phyloP scores from a whole-genome alignment of 2,888 invertebrate species.

The Orgyia antiqua region DNA sequence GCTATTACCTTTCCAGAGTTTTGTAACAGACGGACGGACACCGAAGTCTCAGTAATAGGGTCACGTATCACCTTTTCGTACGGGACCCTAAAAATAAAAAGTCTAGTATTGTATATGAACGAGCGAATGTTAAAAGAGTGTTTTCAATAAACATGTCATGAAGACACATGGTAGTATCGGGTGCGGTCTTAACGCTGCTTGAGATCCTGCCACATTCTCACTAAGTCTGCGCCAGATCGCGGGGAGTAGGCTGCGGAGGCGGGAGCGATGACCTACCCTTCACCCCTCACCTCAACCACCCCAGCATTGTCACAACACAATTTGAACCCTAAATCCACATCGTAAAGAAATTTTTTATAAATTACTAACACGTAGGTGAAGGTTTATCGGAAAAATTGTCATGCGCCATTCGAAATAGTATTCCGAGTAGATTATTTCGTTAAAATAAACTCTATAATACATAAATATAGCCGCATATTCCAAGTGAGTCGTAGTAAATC shows the following conservation, averaged over 20 bases:
- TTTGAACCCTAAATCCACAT: constrained; percentile 52
- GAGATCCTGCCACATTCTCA: constrained; percentile 27
- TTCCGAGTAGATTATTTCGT: constrained; percentile 53
- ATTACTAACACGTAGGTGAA: constrained; percentile 35
- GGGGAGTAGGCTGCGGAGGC: constrained; percentile 20
- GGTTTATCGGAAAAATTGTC: constrained; percentile 51
- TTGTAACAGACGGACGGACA: too few relatives aligned
- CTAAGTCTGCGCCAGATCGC: constrained; percentile 30
- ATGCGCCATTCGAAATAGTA: constrained; percentile 54
- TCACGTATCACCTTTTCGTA: too few relatives aligned
- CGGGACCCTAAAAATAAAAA: too few relatives aligned
- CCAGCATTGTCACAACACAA: constrained; percentile 38
- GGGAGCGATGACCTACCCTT: constrained; percentile 61
- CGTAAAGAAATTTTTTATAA: constrained; percentile 43
- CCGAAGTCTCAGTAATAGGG: too few relatives aligned
- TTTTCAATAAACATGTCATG: constrained; percentile 40
- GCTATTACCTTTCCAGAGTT: too few relatives aligned
- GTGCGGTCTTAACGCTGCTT: constrained; percentile 21
- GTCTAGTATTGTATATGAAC: too few relatives aligned
- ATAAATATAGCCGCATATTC: too few relatives aligned
- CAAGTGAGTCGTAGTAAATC: too few relatives aligned
- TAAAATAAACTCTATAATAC: too few relatives aligned
- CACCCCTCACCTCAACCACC: constrained; percentile 36
- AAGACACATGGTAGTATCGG: constrained; percentile 31
- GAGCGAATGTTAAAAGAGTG: too few relatives aligned